phyloP scores from a whole-genome alignment of 1,140 invertebrate species.

The Aricia agestis region DNA sequence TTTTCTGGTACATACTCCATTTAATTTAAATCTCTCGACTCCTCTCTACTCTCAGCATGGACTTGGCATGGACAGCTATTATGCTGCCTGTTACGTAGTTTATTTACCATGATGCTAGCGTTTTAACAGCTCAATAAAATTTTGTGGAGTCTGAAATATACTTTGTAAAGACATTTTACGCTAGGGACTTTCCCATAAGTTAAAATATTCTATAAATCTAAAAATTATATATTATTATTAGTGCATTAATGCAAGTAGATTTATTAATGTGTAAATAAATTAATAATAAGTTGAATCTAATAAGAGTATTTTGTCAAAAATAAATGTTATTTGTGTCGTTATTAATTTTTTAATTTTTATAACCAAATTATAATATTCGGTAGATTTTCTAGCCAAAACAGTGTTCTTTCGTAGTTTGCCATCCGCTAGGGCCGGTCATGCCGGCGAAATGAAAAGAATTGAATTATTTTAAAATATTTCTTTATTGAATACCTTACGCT shows the following conservation, averaged over 20 bases:
- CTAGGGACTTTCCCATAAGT: too few relatives aligned
- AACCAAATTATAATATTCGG: too few relatives aligned
- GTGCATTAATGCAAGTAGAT: not conserved
- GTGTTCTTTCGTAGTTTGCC: not conserved
- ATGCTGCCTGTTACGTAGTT: too few relatives aligned
- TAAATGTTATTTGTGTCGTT: not conserved
- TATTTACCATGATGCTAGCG: too few relatives aligned
- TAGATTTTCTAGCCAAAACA: not conserved
- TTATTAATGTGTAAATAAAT: not conserved
- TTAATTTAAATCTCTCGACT: too few relatives aligned
- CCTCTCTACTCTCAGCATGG: too few relatives aligned
- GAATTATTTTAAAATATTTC: constrained; percentile 1
- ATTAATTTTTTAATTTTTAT: too few relatives aligned
- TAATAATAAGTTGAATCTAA: not conserved
- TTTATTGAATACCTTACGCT: constrained; percentile 10
- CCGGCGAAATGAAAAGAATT: not conserved
- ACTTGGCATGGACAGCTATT: too few relatives aligned
- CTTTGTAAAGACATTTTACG: too few relatives aligned
- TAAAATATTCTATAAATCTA: not conserved
- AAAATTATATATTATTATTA: not conserved
- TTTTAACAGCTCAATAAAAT: too few relatives aligned
- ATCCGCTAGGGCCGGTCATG: not conserved
- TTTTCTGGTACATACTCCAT: too few relatives aligned
- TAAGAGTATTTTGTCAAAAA: constrained; percentile 9
- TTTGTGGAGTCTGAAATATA: too few relatives aligned